These are phyloP conservation scores for Xestobium rufovillosum DNA, from an alignment of 2,888 invertebrate genomes.

Conservation along the genomic window DNA sequence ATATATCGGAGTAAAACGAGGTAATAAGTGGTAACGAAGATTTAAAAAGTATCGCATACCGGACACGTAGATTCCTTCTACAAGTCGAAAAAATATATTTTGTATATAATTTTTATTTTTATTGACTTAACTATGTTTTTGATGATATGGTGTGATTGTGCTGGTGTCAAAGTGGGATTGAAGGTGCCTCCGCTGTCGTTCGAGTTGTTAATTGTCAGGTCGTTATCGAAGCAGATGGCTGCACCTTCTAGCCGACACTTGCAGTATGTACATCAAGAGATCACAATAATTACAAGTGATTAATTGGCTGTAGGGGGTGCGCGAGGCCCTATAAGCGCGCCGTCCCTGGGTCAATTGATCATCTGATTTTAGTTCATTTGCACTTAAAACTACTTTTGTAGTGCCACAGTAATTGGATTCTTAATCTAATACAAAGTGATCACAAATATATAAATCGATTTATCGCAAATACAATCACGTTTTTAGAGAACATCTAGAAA, in stretches of 20 bases:
- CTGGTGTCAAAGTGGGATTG: constrained; percentile 21
- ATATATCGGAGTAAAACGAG: constrained; percentile 27
- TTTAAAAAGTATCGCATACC: constrained; percentile 31
- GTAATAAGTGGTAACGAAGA: constrained; percentile 28
- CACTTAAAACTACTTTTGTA: constrained; percentile 21
- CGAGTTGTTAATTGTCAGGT: constrained; percentile 40
- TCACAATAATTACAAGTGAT: constrained; percentile 31
- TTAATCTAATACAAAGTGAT: constrained; percentile 32
- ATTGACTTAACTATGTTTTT: constrained; percentile 29
- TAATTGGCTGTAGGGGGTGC: constrained; percentile 23
- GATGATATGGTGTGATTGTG: constrained; percentile 36
- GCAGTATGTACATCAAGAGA: constrained; percentile 38
- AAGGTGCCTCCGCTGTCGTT: constrained; percentile 10
- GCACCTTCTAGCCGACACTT: constrained; percentile 27
- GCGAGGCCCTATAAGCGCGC: constrained; percentile 35
- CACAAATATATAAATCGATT: constrained; percentile 29
- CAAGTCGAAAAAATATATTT: constrained; percentile 43
- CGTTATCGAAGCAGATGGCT: constrained; percentile 36
- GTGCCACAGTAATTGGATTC: constrained; percentile 39
- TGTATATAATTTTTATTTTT: constrained; percentile 31
- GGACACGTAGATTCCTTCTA: constrained; percentile 38
- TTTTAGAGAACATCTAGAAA: constrained; percentile 33
- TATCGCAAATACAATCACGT: constrained; percentile 27
- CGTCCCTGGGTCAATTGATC: constrained; percentile 13
- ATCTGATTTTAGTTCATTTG: constrained; percentile 9